phyloP scores from a whole-genome alignment of 2,888 invertebrate genomes.

The Eustalomyia histrio region DNA sequence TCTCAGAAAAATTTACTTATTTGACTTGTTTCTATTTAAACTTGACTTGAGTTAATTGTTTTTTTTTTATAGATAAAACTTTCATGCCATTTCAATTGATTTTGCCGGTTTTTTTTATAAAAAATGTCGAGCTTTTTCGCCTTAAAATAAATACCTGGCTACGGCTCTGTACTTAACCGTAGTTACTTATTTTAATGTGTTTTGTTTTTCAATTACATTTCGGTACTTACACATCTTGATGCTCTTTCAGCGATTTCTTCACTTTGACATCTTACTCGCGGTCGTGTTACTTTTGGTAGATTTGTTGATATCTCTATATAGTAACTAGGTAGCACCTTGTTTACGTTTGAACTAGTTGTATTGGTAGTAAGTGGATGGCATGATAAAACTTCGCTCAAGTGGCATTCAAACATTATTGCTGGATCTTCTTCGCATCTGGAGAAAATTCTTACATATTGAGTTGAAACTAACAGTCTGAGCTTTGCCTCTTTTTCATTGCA shows the following conservation, averaged over 20 bases:
- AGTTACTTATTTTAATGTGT: no score
- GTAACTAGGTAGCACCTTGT: constrained; percentile 71
- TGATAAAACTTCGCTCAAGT: constrained; percentile 78
- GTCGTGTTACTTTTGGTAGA: constrained; percentile 82
- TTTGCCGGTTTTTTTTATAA: no score
- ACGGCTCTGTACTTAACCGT: no score
- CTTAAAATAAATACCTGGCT: no score
- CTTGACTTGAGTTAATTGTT: no score
- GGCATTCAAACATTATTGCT: constrained; percentile 76
- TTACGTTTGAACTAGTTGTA: constrained; percentile 65
- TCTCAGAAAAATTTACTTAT: no score
- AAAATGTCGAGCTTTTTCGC: no score
- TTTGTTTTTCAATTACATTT: no score
- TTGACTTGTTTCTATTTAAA: no score
- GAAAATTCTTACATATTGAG: constrained; percentile 78
- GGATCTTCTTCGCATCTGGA: constrained; percentile 77
- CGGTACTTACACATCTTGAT: constrained; percentile 77
- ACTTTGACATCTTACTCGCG: constrained; percentile 86
- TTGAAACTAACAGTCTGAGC: constrained; percentile 77
- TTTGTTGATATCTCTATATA: constrained; percentile 79
- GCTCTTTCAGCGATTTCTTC: constrained; percentile 82
- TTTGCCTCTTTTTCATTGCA: constrained; percentile 86
- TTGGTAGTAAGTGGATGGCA: constrained; percentile 77
- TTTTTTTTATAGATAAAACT: no score
- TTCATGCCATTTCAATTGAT: no score